phyloP scores from a whole-genome alignment of 2,113 vertebrate genomes.

The Zosterops japonicus region DNA sequence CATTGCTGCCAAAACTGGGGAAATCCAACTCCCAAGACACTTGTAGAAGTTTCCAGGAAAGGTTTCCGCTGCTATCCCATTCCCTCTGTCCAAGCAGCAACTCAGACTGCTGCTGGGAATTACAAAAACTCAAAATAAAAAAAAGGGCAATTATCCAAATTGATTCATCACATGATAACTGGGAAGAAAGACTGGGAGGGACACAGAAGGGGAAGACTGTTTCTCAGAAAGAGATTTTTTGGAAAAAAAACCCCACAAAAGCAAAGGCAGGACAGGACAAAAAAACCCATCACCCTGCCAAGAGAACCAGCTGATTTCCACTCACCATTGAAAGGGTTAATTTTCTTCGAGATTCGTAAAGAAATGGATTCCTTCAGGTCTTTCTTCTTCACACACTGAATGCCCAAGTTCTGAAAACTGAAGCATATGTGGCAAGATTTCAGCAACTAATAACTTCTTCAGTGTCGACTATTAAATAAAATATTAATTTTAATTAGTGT shows the following conservation, averaged over 20 bases:
- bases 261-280: not conserved
- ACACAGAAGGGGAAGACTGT: not conserved
- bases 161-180: not conserved
- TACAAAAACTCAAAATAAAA: not conserved
- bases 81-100: not conserved
- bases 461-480: not conserved
- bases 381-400: slow-evolving; percentile 95
- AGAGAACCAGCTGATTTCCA: not conserved
- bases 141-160: not conserved
- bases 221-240: not conserved
- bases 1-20: not conserved
- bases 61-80: not conserved
- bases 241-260: not conserved
- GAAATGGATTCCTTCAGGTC: slow-evolving; percentile 93
- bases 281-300: not conserved
- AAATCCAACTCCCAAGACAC: not conserved
- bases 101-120: not conserved
- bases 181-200: not conserved
- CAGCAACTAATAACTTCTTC: not conserved
- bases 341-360: slow-evolving; percentile 84
- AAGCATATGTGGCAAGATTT: slow-evolving; percentile 35
- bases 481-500: not conserved
- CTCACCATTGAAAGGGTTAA: slow-evolving; percentile 96
- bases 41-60: not conserved
- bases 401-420: slow-evolving; percentile 98